A percentile compares a stretch with the other conserved stretches of the same genome.
phyloP scores from a whole-genome alignment of 2,888 invertebrate species.

The Lycophotia porphyrea region DNA sequence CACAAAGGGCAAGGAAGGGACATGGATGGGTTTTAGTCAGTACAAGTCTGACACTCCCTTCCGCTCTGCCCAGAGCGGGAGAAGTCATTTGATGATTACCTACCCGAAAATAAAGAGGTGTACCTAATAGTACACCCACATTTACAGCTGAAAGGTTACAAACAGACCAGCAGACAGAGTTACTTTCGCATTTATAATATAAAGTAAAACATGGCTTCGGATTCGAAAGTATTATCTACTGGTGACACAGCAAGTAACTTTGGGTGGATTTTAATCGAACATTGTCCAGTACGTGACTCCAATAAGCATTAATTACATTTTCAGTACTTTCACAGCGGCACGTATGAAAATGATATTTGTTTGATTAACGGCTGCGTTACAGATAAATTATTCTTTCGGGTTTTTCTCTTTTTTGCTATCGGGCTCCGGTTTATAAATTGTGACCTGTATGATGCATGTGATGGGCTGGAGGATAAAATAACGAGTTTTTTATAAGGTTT shows the following conservation, averaged over 20 bases:
- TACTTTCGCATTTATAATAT: no score
- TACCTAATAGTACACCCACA: no score
- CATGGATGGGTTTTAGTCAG: no score
- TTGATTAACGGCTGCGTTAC: slow-evolving; percentile 70
- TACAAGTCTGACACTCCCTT: no score
- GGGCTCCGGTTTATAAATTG: slow-evolving; percentile 20
- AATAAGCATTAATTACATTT: slow-evolving; percentile 78
- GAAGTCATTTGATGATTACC: no score
- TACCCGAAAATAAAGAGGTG: no score
- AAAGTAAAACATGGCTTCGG: not conserved
- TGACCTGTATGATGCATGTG: slow-evolving; percentile 14
- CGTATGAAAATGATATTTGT: slow-evolving; percentile 72
- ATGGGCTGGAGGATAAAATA: not conserved
- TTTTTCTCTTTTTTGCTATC: slow-evolving; percentile 25
- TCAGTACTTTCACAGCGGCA: slow-evolving; percentile 69
- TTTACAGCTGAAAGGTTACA: no score
- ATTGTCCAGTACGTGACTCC: slow-evolving; percentile 68
- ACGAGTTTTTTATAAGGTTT: not conserved
- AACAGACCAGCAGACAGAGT: no score
- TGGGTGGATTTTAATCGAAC: slow-evolving; percentile 60
- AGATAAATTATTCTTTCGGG: slow-evolving; percentile 57
- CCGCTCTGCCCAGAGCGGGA: no score
- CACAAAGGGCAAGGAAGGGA: no score
- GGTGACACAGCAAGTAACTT: slow-evolving; percentile 53
- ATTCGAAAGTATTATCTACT: slow-evolving; percentile 21